Conservation (phyloP, 2,113 vertebrate species). For the Motacilla alba region DNA sequence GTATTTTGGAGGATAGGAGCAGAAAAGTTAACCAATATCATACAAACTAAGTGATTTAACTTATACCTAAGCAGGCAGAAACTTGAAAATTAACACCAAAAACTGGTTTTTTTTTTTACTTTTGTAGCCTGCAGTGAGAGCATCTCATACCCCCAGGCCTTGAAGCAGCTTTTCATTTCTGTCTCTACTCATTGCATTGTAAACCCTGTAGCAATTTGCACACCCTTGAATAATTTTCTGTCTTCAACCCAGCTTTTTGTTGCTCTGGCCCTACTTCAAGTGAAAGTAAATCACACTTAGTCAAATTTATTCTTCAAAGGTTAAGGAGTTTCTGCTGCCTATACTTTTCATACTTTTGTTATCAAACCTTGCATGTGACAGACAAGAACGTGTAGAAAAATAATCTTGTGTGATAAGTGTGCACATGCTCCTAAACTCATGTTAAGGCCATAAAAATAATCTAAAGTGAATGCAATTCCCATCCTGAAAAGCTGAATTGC, state of each 20-base stretch:
- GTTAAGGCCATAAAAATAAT: background rate
- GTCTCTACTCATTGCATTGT: background rate
- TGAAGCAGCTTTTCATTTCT: background rate
- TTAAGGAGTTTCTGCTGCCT: slow-evolving; percentile 35
- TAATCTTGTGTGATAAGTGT: background rate
- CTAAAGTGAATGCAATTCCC: background rate
- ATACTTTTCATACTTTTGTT: background rate
- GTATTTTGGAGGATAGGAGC: background rate
- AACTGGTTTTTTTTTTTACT: background rate
- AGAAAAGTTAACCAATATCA: background rate
- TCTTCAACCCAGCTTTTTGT: background rate
- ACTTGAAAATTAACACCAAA: background rate
- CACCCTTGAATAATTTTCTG: background rate
- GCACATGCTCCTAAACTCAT: background rate
- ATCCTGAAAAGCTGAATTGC: background rate
- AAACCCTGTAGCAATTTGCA: background rate
- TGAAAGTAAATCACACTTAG: background rate
- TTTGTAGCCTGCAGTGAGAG: background rate
- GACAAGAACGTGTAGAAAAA: background rate
- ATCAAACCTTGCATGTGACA: background rate
- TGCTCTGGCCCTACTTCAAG: background rate
- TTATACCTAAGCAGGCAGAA: background rate
- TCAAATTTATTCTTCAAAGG: background rate
- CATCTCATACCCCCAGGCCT: fast-evolving
- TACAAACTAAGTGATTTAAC: background rate